These are phyloP conservation scores for Solen grandis DNA, from an alignment of 1,140 invertebrate species.

Conservation along the genomic window DNA sequence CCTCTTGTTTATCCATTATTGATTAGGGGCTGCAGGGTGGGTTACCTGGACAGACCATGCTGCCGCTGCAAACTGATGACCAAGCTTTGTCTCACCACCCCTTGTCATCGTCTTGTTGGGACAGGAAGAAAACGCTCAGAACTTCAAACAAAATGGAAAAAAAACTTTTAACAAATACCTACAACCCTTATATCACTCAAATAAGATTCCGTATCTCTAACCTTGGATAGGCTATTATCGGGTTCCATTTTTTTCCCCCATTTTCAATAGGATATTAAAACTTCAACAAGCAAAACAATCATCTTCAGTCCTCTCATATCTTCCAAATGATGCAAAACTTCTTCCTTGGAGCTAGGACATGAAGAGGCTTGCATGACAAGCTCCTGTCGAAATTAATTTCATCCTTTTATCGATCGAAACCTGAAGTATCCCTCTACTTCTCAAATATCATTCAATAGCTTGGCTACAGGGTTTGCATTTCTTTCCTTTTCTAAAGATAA, in stretches of 20 bases:
- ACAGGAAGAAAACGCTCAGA: too few species aligned
- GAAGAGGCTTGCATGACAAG: background rate
- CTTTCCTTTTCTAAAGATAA: background rate
- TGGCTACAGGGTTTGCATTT: background rate
- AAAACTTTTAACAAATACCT: too few species aligned
- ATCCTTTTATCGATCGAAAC: background rate
- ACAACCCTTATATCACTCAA: too few species aligned
- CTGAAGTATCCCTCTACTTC: background rate
- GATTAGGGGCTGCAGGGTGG: background rate
- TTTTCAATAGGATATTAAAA: too few species aligned
- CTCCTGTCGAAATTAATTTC: background rate
- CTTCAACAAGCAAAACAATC: constrained; percentile 44
- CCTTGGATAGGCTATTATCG: too few species aligned
- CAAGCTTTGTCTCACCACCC: background rate
- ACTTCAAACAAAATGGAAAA: too few species aligned
- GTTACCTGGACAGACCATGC: background rate
- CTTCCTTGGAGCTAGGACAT: too few species aligned
- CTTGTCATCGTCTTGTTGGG: too few species aligned
- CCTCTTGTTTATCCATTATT: background rate
- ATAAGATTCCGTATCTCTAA: too few species aligned
- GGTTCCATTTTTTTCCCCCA: too few species aligned
- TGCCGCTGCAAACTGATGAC: background rate
- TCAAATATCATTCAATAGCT: background rate
- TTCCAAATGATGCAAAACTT: background rate
- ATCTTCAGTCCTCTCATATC: constrained; percentile 43